A percentile compares a stretch with the other conserved stretches of the same genome.
Conservation (phyloP, 1,140 invertebrate genomes). For the Penaeus chinensis region DNA sequence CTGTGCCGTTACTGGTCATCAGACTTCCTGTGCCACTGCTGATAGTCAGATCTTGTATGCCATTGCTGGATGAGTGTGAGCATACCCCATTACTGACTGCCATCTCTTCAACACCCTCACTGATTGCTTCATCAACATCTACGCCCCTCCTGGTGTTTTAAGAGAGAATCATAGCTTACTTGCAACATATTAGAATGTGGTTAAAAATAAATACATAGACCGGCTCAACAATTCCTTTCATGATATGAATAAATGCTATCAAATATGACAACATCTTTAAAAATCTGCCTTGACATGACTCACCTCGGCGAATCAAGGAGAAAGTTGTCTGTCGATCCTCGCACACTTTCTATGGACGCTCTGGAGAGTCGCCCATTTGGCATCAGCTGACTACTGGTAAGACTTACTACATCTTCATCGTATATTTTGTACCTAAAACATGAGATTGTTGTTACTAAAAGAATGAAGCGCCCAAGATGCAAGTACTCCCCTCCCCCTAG, state of each 20-base stretch:
- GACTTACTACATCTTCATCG: constrained; percentile 60
- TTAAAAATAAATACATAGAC: too few relatives aligned
- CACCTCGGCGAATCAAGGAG: constrained; percentile 54
- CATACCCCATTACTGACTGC: too few relatives aligned
- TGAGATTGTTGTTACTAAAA: not conserved
- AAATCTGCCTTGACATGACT: not conserved
- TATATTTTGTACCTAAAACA: constrained; percentile 57
- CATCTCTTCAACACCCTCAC: too few relatives aligned
- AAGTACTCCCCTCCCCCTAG: too few relatives aligned
- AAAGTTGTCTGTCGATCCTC: constrained; percentile 55
- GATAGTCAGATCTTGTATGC: constrained; percentile 16
- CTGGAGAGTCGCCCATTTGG: constrained; percentile 54
- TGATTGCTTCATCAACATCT: too few relatives aligned
- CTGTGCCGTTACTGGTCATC: too few relatives aligned
- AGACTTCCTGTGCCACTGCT: constrained; percentile 1
- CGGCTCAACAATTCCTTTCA: not conserved
- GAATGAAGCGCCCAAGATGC: too few relatives aligned
- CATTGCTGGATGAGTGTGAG: too few relatives aligned
- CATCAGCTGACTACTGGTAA: constrained; percentile 56
- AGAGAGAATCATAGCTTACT: too few relatives aligned
- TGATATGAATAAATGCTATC: not conserved
- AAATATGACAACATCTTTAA: not conserved
- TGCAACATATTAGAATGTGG: too few relatives aligned
- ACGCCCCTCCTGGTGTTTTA: too few relatives aligned
- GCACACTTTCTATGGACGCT: constrained; percentile 54